phyloP scores from a whole-genome alignment of 2,113 vertebrate species.

The Cyanoliseus patagonus region DNA sequence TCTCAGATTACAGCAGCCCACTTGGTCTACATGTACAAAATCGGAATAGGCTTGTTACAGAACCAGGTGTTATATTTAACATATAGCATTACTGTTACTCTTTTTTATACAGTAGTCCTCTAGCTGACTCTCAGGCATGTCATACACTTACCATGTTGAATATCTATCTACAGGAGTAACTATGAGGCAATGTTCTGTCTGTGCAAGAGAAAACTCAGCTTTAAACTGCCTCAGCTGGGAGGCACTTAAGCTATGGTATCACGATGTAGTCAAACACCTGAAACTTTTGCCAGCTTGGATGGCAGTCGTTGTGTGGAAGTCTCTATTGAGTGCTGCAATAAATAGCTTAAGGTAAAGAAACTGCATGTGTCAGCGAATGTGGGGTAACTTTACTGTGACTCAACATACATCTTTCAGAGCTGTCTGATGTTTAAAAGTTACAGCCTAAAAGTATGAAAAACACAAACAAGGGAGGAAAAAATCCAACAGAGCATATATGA shows the following conservation, averaged over 20 bases:
- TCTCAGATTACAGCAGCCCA: slow-evolving; percentile 22
- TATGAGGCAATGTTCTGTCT: not conserved
- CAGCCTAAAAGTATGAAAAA: not conserved
- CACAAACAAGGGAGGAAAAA: not conserved
- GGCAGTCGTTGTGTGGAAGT: not conserved
- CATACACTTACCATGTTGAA: not conserved
- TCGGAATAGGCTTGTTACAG: not conserved
- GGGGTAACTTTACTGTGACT: not conserved
- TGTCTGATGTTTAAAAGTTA: not conserved
- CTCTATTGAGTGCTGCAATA: not conserved
- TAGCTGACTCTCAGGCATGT: not conserved
- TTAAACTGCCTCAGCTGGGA: not conserved
- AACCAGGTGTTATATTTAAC: not conserved
- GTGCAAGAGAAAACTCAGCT: not conserved
- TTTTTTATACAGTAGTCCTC: not conserved
- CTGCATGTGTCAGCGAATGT: not conserved
- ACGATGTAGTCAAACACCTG: not conserved
- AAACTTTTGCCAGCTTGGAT: not conserved
- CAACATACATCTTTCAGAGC: not conserved
- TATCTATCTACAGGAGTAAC: not conserved
- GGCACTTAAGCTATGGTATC: not conserved
- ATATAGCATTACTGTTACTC: not conserved
- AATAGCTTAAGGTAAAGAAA: not conserved
- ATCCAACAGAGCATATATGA: not conserved
- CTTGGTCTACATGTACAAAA: not conserved